Base-by-base conservation (phyloP, 2,888 invertebrate genomes). In the Parnassius glacialis region DNA sequence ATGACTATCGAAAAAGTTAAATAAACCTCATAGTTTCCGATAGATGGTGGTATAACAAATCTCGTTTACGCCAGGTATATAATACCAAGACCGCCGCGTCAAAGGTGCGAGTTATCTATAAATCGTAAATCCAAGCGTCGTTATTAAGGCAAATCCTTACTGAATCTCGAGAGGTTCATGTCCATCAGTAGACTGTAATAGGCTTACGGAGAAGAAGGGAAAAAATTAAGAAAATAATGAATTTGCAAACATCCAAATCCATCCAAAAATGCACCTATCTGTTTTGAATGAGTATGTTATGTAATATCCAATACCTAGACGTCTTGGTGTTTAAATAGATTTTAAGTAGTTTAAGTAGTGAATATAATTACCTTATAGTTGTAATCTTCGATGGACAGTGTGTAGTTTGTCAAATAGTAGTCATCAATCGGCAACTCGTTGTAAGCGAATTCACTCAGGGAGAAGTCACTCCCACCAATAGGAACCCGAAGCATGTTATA, bases 391-490 rank as follows among this genome's bases (percentile, higher is more conserved):
- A 72, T 45, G 1, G 93, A 81, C 0, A 96, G 86, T 0, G 92
- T 81, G 79, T 95, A 97, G 64, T 92, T 85, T 3, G 79, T 70
- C 12, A 97, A 85, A 0, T 78, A 71, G 2, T 74, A 75, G 68
- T 94, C 93, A 70, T 94, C 92, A 20, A 74, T 72, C 0, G 90
- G 85, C 0, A 69, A 52, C 63, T 94, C 94, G 75, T 95, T 94
- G 77, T 96, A 96, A 0, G 96, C 93, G 85, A 97, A 97, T 0
- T 92, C 81, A 55, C 84, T 92, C 0, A 94, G 92, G 0, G 97
- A 97, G 81, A 97, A 97, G 83, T 97, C 97, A 57, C 93, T 92
- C 10, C 96, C 96, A 1, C 94, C 97, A 63, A 97, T 95, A 0
- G 97, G 95, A 10, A 96, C 92, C 11, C 97, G 92, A 52, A 94